Evolutionary conservation across 2,113 vertebrate species (phyloP), one percentile per base, ranked within the genome.

Genomic region (Phrynosoma blainvillii): DNA sequence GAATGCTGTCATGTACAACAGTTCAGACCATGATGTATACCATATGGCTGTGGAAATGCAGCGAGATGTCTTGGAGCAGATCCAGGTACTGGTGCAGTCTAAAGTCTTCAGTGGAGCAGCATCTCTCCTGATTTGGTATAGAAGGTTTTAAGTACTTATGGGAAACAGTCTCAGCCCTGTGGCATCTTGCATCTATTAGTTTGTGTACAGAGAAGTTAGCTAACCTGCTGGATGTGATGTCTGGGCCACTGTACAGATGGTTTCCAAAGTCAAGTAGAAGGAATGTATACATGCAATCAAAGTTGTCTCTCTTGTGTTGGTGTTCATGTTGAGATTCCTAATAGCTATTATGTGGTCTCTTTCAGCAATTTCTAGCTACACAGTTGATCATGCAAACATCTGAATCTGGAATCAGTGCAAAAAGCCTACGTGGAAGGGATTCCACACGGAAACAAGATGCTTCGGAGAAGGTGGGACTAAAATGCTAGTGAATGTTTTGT

Each of bases 31-130:
- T 1, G 99, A 99, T 86, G 99, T 99, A 40, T 99, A 98, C 95
- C 99, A 99, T 95, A 99, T 99, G 99, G 99, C 99, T 70, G 97
- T 99, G 91, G 99, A 99, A 96, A 99, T 99, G 99, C 99, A 99
- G 92, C 96, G 99, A 4, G 99, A 99, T 88, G 99, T 99, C 85
- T 96, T 99, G 94, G 99, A 99, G 94, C 99, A 99, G 93, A 98
- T 99, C 82, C 99, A 98, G 97, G 97, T 98, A 96, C 91, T 90
- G 66, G 59, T 65, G 52, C 32, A 77, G 47, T 11, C 25, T 78
- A 30, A 73, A 47, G 52, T 73, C 25, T 73, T 70, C 32, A 66
- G 30, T 70, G 42, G 42, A 59, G 81, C 82, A 87, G 84, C 88
- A 32, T n/a, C 82, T 59, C 56, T 85, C 7, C 85, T 77, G 54